Base-by-base conservation (phyloP, 2,888 invertebrate genomes). In the Erebia aethiops region DNA sequence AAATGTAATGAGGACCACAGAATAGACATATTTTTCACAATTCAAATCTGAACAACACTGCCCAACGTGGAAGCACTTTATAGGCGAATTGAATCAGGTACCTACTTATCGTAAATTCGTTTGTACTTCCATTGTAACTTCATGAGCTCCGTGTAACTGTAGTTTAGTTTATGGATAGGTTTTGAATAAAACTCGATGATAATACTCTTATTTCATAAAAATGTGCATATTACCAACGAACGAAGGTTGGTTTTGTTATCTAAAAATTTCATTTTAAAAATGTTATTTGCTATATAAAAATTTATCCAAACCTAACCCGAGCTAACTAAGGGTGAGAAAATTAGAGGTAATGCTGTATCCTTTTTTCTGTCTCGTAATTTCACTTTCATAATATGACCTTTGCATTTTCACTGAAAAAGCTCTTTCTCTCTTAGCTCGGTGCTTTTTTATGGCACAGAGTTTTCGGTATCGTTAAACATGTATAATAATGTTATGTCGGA, bases 21-120 rank as follows among this genome's bases (percentile, higher is more conserved):
- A 67, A 67, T 49, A 58, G 57, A 58, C 58, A 67, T 58, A 58
- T 58, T 67, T 67, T 67, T 67, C 58, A 67, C 67, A 67, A 67
- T 67, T 58, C 67, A 67, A 67, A 67, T 67, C 58, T 58, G 26
- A 46, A 58, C 67, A 67, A 46, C 58, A 49, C 26, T 49, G 67
- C 10, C 67, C 58, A 57, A 26, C 58, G 43, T n/a, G 49, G 57
- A 58, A 58, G 58, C 67, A 26, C 54, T 67, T 58, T 67, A 67
- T 49, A 66, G 46, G 58, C 49, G 67, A 67, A 67, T 67, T 67
- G 67, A 67, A 67, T 49, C 49, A 49, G 57, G 64, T 64, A 64
- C 51, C 58, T 67, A 67, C 51, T 67, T 67, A 67, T 67, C 67
- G 58, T 67, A 67, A 67, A 67, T 49, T 58, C 57, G 46, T 49